phyloP scores from a whole-genome alignment of 2,888 invertebrate genomes.

The Ypsolopha scabrella region DNA sequence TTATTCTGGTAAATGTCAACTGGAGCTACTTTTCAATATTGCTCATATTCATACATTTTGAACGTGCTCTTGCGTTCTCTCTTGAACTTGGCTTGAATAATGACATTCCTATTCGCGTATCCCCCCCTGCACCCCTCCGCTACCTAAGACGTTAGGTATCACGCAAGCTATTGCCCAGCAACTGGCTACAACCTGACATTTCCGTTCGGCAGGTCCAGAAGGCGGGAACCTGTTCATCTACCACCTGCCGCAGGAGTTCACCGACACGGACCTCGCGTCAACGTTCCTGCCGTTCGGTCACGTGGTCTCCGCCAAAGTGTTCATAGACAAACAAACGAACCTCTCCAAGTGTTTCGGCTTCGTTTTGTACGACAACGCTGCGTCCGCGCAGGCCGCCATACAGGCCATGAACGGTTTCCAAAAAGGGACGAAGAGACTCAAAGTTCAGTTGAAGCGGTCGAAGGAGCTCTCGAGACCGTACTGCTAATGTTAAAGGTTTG shows the following conservation, averaged over 20 bases:
- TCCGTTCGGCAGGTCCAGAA: constrained; percentile 82
- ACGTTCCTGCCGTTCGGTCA: constrained; percentile 98
- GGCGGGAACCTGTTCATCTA: constrained; percentile 99
- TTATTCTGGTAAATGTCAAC: too few species aligned
- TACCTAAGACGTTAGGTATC: too few species aligned
- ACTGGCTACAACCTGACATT: too few species aligned
- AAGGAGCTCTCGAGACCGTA: constrained; percentile 95
- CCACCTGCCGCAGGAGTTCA: constrained; percentile 99
- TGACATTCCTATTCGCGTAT: too few species aligned
- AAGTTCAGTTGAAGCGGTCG: constrained; percentile 96
- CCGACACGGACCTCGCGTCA: constrained; percentile 95
- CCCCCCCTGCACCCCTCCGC: too few species aligned
- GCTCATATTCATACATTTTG: too few species aligned
- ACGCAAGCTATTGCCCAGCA: too few species aligned
- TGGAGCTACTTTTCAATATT: too few species aligned
- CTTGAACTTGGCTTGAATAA: too few species aligned
- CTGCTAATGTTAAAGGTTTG: too few species aligned
- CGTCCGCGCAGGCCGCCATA: constrained; percentile 95
- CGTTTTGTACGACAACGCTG: constrained; percentile 95
- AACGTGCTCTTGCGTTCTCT: too few species aligned
- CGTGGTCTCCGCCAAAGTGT: constrained; percentile 99
- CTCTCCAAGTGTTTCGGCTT: constrained; percentile 99
- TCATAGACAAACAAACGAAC: constrained; percentile 99
- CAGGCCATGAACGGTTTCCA: constrained; percentile 98
- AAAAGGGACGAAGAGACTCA: constrained; percentile 96